Percentiles rank a stretch among this genome's conserved stretches.
These are phyloP conservation scores for Anguilla japonica DNA, from an alignment of 2,113 vertebrate genomes.

Conservation along the genomic window DNA sequence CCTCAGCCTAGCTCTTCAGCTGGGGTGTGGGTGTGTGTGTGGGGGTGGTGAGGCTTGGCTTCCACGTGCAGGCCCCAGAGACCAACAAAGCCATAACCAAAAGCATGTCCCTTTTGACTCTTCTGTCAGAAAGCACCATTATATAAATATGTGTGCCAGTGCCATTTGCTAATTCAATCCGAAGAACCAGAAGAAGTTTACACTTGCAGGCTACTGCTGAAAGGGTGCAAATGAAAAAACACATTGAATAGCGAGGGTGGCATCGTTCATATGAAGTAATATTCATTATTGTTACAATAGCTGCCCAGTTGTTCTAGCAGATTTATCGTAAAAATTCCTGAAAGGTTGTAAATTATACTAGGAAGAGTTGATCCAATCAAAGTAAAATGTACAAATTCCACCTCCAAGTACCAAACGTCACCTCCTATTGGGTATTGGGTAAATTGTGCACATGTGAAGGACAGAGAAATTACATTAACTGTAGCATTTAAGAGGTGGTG, in stretches of 20 bases:
- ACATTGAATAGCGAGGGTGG: conserved; percentile 44
- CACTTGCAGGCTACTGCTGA: conserved; percentile 62
- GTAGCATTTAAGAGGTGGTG: conserved; percentile 70
- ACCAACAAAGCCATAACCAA: conserved; percentile 46
- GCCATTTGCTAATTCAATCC: conserved; percentile 69
- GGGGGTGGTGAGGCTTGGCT: conserved; percentile 47
- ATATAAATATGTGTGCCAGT: conserved; percentile 64
- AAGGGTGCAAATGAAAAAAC: conserved; percentile 54
- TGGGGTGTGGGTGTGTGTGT: conserved; percentile 41
- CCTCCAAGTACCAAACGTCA: conserved; percentile 41
- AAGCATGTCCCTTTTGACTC: conserved; percentile 61
- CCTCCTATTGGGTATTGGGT: conserved; percentile 25
- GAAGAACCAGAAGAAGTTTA: conserved; percentile 66
- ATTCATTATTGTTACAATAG: conserved; percentile 52
- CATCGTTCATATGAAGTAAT: conserved; percentile 48
- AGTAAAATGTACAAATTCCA: conserved; percentile 27
- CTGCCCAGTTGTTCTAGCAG: conserved; percentile 51
- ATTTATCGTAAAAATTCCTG: conserved; percentile 44
- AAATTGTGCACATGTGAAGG: conserved; percentile 48
- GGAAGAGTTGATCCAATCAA: conserved; percentile 31
- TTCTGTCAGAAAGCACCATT: conserved; percentile 61
- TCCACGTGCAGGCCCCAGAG: conserved; percentile 51
- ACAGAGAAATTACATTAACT: conserved; percentile 60
- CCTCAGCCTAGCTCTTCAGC: conserved; percentile 58
- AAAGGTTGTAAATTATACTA: conserved; percentile 44